Base-by-base conservation (phyloP, 2,113 vertebrate genomes). In the Probosciger aterrimus region DNA sequence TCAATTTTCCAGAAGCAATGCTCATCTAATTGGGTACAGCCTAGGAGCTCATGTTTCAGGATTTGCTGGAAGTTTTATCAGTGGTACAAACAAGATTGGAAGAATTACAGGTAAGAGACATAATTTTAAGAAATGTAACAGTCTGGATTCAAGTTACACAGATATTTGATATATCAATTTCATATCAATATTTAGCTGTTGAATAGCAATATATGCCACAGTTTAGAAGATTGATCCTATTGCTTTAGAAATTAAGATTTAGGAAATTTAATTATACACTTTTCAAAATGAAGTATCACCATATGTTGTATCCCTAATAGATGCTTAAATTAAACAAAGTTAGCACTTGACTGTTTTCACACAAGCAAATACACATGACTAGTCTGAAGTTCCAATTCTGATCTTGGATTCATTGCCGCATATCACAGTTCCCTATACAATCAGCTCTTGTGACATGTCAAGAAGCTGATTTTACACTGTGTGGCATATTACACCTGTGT, bases 1-100 rank as follows among this genome's bases (percentile, higher is more conserved):
- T 92, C 97, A 97, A 11, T 98, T 98, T 92, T 97, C 99, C 91
- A 95, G 97, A 68, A 98, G 96, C 93, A 98, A 98, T 6, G 98
- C 93, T 90, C 99, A 99, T 95, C 96, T 99, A 91, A 99, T 99
- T 70, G 99, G 99, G 50, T 99, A 99, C 97, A 99, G 99, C 97
- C 98, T 99, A 25, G 99, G 99, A 3, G 99, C 99, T 78, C 99
- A 99, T 39, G 98, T 99, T 87, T 98, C 99, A 50, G 99, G 99
- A 93, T 99, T 99, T 95, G 99, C 99, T 41, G 99, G 99, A 92
- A 99, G 98, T 86, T 98, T 96, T 86, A 96, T 99, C 41, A 96
- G 93, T 1, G 97, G 98, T 64, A 93, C 95, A 0, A 97, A 96
- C 46, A 99, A 98, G 96, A 98, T 99, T 73, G 99, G 99, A 96